Base-by-base conservation (phyloP, 2,113 vertebrate genomes). In the Zosterops pallidus region DNA sequence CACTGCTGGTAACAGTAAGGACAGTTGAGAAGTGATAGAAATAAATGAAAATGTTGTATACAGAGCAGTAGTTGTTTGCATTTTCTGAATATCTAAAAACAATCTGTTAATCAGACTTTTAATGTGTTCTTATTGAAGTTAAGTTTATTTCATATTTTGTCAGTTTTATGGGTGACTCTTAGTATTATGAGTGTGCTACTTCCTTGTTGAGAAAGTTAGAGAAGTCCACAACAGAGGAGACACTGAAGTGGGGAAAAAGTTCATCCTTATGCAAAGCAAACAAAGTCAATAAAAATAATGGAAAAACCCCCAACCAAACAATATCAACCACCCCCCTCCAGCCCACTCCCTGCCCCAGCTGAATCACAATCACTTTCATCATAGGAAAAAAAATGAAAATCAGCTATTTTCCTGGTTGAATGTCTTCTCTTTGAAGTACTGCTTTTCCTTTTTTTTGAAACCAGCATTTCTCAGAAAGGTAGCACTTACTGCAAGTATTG, bases 251-350 rank as follows among this genome's bases (percentile, higher is more conserved):
- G 28, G 20, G n/a, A 55, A 35, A 18, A 82, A 26, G 44, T 81
- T 81, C 19, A 23, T 52, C 20, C 21, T 23, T 42, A 5, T 41
- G 35, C 47, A 70, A 70, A 77, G 35, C 39, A 79, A 53, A 35
- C 7, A 33, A 75, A 59, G 14, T 6, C 20, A 62, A 6, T 49
- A 33, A 63, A 50, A 70, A 46, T 9, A 41, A n/a, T 11, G 39
- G 29, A 28, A 39, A 49, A 65, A 75, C 24, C 0, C 2, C 18
- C 26, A 75, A 37, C 6, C 18, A 57, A 55, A 13, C 11, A 46
- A 18, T 1, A 7, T 12, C n/a, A 8, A 20, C 9, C 12, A 24
- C 4, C 6, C 6, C 5, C 16, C 16, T 19, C 26, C 12, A 44
- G 17, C 57, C 11, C 11, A 7, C 18, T 9, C 52, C 46, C 6